Evolutionary conservation across 2,797 vertebrate genomes (phyloP), one percentile per base, ranked within the genome.

Genomic region (Glossophaga mutica): DNA sequence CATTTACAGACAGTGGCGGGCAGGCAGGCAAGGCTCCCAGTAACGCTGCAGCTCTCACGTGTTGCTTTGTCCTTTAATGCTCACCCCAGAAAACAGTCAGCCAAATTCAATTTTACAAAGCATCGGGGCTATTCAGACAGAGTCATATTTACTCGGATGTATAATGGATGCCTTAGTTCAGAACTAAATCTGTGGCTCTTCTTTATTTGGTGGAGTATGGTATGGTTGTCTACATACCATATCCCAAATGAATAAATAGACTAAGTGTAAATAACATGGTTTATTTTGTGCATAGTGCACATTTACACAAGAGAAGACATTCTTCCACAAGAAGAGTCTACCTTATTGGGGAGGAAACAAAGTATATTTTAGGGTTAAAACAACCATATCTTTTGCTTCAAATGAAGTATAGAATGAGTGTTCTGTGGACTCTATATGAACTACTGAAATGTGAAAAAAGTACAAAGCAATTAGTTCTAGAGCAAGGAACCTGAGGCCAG

Each of bases 21-120:
- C 42, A 81, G 34, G 50, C 21, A 77, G 34, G 50, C 21, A 37
- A 52, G 65, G 73, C 73, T 93, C 93, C 81, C 94, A 92, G 1
- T 48, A 42, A 73, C 15, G 55, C 44, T 34, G 32, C 32, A 68
- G n/a, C 34, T 68, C 50, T 81, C 55, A 59, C 48, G 29, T 90
- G 94, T 91, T 96, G 82, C 88, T 96, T 79, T 92, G 84, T 91
- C 78, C 88, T 94, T 85, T 94, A 96, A 89, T 39, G 78, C 92
- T 91, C 74, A 76, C 65, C 82, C 91, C 83, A 76, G 42, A 89
- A 96, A 95, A 91, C 91, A 26, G 91, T 78, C 71, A 90, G 88
- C 88, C 92, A 94, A 96, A 68, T 87, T 91, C 86, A 88, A 93
- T 87, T 89, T 91, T 76, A 89, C 32, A 76, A 91, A 87, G 37